Percentiles rank a stretch among this genome's conserved stretches.
Conservation (phyloP, 1,140 invertebrate species). For the Nomia melanderi region DNA sequence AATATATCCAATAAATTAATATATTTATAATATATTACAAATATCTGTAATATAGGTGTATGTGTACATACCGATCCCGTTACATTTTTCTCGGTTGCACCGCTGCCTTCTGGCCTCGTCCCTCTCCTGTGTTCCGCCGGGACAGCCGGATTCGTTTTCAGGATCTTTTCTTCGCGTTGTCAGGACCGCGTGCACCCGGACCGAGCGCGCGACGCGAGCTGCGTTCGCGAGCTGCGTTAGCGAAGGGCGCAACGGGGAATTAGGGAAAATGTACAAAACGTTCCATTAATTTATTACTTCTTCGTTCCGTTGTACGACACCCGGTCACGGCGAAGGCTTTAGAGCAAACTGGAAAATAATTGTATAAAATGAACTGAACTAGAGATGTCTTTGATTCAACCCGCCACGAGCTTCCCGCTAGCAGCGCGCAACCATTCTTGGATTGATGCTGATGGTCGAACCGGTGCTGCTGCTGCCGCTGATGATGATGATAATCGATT, state of each 20-base stretch:
- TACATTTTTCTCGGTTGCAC: not conserved
- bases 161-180: too few species aligned
- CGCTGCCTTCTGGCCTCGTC: not conserved
- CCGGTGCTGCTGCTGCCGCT: too few species aligned
- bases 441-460: too few species aligned
- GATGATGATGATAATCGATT: too few species aligned
- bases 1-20: not conserved
- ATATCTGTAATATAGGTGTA: slow-evolving; percentile 63
- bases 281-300: slow-evolving; percentile 2
- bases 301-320: not conserved
- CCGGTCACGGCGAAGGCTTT: not conserved
- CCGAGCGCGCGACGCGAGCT: too few species aligned
- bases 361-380: not conserved
- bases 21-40: not conserved
- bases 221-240: too few species aligned
- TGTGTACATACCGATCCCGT: slow-evolving; percentile 7
- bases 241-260: not conserved
- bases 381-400: not conserved
- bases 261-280: not conserved
- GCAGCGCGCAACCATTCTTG: too few species aligned
- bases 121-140: too few species aligned
- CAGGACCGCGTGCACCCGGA: too few species aligned
- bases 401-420: not conserved
- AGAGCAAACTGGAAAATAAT: not conserved
- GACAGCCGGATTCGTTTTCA: not conserved